Conservation (phyloP, 2,888 invertebrate species). For the Netelia melanura region DNA sequence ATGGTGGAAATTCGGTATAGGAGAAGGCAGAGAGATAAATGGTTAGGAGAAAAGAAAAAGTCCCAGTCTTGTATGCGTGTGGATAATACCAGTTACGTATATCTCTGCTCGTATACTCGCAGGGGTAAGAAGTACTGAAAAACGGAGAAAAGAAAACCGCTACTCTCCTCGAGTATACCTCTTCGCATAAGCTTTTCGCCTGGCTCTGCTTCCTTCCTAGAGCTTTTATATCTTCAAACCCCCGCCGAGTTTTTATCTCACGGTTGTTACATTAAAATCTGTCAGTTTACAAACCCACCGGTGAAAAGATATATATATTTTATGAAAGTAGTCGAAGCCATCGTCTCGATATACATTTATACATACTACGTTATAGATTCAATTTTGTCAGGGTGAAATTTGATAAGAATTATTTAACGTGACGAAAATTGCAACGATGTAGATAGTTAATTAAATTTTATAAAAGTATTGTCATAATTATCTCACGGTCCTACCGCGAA, state of each 20-base stretch:
- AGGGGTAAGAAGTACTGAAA: slow-evolving; percentile 6
- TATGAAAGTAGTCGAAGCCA: neutral
- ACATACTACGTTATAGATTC: too few species aligned
- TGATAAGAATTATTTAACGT: too few species aligned
- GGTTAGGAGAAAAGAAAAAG: slow-evolving; percentile 36
- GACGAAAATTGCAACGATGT: too few species aligned
- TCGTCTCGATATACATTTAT: neutral
- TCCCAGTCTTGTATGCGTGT: slow-evolving; percentile 2
- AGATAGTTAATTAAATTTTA: too few species aligned
- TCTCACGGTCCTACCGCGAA: too few species aligned
- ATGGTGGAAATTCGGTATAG: slow-evolving; percentile 54
- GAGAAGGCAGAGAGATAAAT: slow-evolving; percentile 47
- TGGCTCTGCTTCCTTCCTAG: slow-evolving; percentile 33
- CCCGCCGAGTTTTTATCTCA: slow-evolving; percentile 15
- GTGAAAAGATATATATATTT: neutral
- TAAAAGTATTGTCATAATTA: too few species aligned
- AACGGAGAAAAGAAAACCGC: slow-evolving; percentile 47
- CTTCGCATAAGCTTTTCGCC: slow-evolving; percentile 61
- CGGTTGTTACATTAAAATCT: slow-evolving; percentile 35
- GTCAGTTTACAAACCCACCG: neutral
- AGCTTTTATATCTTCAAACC: slow-evolving; percentile 49
- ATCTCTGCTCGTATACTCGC: slow-evolving; percentile 4
- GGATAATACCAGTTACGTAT: slow-evolving; percentile 15
- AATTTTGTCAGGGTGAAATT: too few species aligned
- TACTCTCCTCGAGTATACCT: slow-evolving; percentile 62